A percentile compares a stretch with the other conserved stretches of the same genome.
phyloP scores from a whole-genome alignment of 2,888 invertebrate genomes.

The Lepidonotus clava region DNA sequence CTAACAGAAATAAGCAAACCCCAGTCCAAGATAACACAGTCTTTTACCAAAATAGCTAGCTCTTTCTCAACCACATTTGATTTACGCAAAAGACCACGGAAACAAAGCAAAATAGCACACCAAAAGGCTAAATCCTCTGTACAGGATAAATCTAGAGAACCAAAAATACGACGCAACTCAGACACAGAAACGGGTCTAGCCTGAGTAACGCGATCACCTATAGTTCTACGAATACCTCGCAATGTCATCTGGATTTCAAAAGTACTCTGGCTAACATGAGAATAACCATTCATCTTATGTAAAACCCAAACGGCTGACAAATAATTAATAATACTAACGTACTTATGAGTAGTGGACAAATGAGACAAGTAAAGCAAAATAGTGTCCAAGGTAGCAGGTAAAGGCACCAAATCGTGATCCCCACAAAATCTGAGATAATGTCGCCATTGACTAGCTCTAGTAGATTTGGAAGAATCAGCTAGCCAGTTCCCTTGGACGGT shows the following conservation, averaged over 20 bases:
- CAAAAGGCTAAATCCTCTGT: neutral
- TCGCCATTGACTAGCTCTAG: neutral
- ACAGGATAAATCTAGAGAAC: neutral
- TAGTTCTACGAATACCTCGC: neutral
- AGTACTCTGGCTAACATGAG: too few species aligned
- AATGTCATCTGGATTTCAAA: too few species aligned
- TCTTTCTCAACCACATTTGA: neutral
- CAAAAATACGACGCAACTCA: neutral
- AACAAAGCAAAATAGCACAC: neutral
- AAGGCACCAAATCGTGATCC: neutral
- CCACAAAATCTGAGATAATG: neutral
- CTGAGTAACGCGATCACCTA: neutral
- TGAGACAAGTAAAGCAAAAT: neutral
- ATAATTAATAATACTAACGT: neutral
- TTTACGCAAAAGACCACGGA: neutral
- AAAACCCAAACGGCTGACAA: neutral
- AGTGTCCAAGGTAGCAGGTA: neutral
- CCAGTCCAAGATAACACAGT: too few species aligned
- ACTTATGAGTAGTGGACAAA: neutral
- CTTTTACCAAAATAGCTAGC: too few species aligned
- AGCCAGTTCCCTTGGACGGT: neutral
- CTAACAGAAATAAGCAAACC: too few species aligned
- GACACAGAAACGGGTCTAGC: neutral
- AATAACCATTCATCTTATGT: neutral
- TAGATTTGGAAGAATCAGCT: neutral